A percentile compares a stretch with the other conserved stretches of the same genome.
phyloP scores from a whole-genome alignment of 2,797 vertebrate genomes.

The Sylvia borin region DNA sequence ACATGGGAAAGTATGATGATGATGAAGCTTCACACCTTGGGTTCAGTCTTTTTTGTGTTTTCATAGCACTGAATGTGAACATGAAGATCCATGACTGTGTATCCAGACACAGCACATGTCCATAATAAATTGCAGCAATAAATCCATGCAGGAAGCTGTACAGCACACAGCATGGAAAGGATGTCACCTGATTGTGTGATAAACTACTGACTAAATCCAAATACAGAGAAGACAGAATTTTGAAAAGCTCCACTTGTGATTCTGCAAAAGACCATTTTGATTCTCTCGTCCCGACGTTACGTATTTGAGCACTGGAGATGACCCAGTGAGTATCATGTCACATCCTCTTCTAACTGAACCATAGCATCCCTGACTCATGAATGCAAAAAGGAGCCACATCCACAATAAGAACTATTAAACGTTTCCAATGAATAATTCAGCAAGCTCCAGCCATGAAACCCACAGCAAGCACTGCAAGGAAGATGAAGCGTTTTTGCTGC shows the following conservation, averaged over 20 bases:
- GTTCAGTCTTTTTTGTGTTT: neutral
- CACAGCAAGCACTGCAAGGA: neutral
- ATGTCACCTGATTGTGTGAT: neutral
- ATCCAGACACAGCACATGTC: too few relatives aligned
- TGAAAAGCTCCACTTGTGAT: neutral
- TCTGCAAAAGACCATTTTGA: neutral
- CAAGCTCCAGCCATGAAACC: slow-evolving; percentile 18
- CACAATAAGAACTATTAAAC: neutral
- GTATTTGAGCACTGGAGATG: neutral
- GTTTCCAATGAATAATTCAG: slow-evolving; percentile 56
- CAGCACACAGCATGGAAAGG: neutral
- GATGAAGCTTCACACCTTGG: neutral
- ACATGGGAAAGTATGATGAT: neutral
- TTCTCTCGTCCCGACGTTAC: fast-evolving
- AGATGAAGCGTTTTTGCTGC: slow-evolving; percentile 36
- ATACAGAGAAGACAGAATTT: neutral
- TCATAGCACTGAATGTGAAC: fast-evolving
- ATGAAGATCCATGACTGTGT: neutral
- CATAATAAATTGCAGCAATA: neutral
- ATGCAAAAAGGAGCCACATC: neutral
- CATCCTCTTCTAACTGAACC: neutral
- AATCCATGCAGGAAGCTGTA: neutral
- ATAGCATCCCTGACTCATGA: neutral
- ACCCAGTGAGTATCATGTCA: neutral
- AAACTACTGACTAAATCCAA: neutral